Evolutionary conservation across 1,140 invertebrate species (phyloP).

Genomic region (Megalopta genalis): DNA sequence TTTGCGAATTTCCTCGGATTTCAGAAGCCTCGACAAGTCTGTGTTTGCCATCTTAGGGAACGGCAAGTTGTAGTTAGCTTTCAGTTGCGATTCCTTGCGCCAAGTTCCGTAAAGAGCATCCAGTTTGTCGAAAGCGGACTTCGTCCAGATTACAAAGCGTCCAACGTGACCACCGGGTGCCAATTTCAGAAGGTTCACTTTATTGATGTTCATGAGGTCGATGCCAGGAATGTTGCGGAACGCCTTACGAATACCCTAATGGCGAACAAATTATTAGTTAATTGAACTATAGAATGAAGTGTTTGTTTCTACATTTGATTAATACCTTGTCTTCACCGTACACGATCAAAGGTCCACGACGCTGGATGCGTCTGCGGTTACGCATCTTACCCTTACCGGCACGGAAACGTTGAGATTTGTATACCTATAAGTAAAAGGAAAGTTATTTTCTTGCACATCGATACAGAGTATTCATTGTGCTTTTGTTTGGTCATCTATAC

Average conservation of each 20-base stretch:
- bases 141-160: conserved; percentile 99
- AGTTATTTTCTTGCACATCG: neutral
- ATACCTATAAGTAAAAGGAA: conserved; percentile 84
- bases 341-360: conserved; percentile 96
- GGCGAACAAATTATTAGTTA: conserved; percentile 25
- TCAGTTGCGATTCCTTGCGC: conserved; percentile 91
- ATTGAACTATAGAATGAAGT: conserved; percentile 2
- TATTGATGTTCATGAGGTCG: conserved; percentile 94
- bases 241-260: conserved; percentile 92
- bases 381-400: conserved; percentile 99
- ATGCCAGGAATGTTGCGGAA: conserved; percentile 99
- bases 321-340: conserved; percentile 94
- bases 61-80: conserved; percentile 97
- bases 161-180: conserved; percentile 99
- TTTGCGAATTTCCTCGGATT: conserved; percentile 96
- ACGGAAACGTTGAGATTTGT: conserved; percentile 97
- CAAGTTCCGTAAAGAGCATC: conserved; percentile 97
- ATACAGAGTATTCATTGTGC: neutral
- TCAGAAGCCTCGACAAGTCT: conserved; percentile 94
- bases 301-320: neutral
- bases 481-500: conserved; percentile 69
- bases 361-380: conserved; percentile 96
- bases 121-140: conserved; percentile 94
- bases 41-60: conserved; percentile 98
- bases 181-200: conserved; percentile 96